These are phyloP conservation scores for Protodeltote pygarga DNA, from an alignment of 2,888 invertebrate genomes.

Conservation along the genomic window DNA sequence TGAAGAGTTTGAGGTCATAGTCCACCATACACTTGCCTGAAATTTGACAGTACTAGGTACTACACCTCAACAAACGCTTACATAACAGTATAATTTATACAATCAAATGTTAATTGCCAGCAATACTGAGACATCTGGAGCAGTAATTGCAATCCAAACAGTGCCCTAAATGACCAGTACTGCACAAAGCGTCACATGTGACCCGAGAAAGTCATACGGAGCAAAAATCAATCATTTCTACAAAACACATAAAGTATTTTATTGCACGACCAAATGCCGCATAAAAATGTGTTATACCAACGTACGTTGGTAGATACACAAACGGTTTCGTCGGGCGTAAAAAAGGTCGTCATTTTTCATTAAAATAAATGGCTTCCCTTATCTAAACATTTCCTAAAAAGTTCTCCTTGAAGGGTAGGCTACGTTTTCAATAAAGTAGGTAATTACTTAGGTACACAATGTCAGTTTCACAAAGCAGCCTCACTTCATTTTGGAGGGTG, in stretches of 20 bases:
- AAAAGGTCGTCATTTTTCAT: conserved; percentile 65
- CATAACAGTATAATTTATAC: conserved; percentile 5
- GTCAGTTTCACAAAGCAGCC: conserved; percentile 44
- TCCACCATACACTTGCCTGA: no score
- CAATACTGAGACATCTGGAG: conserved; percentile 11
- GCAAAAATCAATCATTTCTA: conserved; percentile 39
- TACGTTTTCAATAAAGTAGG: conserved; percentile 54
- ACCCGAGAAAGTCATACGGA: not conserved
- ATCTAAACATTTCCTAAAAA: conserved; percentile 60
- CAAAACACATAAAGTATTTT: conserved; percentile 48
- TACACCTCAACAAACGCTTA: no score
- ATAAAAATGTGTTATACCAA: conserved; percentile 49
- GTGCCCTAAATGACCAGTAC: conserved; percentile 24
- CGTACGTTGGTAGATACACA: conserved; percentile 44
- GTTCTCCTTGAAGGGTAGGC: conserved; percentile 45
- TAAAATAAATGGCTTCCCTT: conserved; percentile 67
- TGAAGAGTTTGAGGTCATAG: no score
- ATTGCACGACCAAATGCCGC: conserved; percentile 49
- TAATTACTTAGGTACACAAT: conserved; percentile 57
- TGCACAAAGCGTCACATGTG: conserved; percentile 27
- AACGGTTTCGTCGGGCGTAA: conserved; percentile 48
- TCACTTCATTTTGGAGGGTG: conserved; percentile 42
- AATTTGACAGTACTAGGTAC: no score
- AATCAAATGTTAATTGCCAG: conserved; percentile 24
- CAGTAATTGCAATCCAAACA: conserved; percentile 29